These are phyloP conservation scores for Grapholita molesta DNA, from an alignment of 1,140 invertebrate species.

Conservation along the genomic window DNA sequence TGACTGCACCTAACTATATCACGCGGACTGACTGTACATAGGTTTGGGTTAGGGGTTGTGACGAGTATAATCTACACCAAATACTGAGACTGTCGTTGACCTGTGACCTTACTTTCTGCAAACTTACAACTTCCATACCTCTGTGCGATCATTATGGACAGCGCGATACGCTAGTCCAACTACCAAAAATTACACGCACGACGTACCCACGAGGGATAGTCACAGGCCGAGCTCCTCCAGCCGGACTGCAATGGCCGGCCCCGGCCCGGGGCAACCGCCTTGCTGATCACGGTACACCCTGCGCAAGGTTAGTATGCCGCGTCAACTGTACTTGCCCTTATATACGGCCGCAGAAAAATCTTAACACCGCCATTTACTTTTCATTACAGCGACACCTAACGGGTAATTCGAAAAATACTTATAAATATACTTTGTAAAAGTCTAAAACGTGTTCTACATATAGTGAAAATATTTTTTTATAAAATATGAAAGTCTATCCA, in stretches of 20 bases:
- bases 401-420: neutral
- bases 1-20: no score
- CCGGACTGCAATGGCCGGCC: conserved; percentile 68
- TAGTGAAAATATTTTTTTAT: neutral
- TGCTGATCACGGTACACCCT: conserved; percentile 78
- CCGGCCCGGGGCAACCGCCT: conserved; percentile 76
- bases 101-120: no score
- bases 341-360: conserved; percentile 37
- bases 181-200: conserved; percentile 78
- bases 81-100: no score
- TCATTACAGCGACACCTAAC: conserved; percentile 58
- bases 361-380: conserved; percentile 46
- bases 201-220: conserved; percentile 65
- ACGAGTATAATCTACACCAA: no score
- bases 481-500: neutral
- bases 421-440: neutral
- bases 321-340: conserved; percentile 20
- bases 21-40: no score
- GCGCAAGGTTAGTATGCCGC: conserved; percentile 77
- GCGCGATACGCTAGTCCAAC: conserved; percentile 71
- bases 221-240: conserved; percentile 50
- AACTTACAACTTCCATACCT: no score
- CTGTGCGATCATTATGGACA: conserved; percentile 41
- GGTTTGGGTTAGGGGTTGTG: no score
- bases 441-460: neutral